phyloP scores from a whole-genome alignment of 2,888 invertebrate species.

The Chironomus tentans region DNA sequence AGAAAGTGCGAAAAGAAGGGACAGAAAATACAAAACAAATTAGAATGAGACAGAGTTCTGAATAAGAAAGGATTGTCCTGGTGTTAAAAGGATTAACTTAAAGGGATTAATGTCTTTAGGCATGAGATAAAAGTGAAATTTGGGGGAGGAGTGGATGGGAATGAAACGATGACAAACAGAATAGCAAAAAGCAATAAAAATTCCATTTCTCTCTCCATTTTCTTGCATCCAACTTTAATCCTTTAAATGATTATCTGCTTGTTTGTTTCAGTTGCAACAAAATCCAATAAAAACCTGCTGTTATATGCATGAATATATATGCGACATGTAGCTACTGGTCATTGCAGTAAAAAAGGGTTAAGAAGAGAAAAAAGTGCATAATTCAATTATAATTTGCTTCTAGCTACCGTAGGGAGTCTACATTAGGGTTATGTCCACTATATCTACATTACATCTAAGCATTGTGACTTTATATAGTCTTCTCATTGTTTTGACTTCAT shows the following conservation, averaged over 20 bases:
- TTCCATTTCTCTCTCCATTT: not conserved
- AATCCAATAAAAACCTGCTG: conserved; percentile 27
- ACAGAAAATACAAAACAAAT: not conserved
- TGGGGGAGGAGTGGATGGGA: too few species aligned
- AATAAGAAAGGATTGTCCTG: not conserved
- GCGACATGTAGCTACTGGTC: not conserved
- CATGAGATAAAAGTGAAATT: not conserved
- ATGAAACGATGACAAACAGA: not conserved
- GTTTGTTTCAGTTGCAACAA: not conserved
- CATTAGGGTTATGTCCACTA: not conserved
- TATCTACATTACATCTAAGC: not conserved
- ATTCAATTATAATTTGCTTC: conserved; percentile 24
- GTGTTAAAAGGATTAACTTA: conserved; percentile 24
- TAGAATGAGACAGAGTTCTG: not conserved
- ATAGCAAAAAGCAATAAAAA: conserved; percentile 8
- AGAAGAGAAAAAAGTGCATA: conserved; percentile 5
- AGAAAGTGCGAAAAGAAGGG: not conserved
- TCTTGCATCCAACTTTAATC: not conserved
- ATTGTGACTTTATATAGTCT: not conserved
- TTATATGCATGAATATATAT: not conserved
- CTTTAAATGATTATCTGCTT: conserved; percentile 23
- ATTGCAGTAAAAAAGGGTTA: conserved; percentile 19
- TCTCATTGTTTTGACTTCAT: conserved; percentile 20
- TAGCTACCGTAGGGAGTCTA: not conserved
- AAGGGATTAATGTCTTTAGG: conserved; percentile 19